Evolutionary conservation across 1,140 invertebrate species (phyloP), one percentile per base, ranked within the genome.

Genomic region (Drosophila pachea): DNA sequence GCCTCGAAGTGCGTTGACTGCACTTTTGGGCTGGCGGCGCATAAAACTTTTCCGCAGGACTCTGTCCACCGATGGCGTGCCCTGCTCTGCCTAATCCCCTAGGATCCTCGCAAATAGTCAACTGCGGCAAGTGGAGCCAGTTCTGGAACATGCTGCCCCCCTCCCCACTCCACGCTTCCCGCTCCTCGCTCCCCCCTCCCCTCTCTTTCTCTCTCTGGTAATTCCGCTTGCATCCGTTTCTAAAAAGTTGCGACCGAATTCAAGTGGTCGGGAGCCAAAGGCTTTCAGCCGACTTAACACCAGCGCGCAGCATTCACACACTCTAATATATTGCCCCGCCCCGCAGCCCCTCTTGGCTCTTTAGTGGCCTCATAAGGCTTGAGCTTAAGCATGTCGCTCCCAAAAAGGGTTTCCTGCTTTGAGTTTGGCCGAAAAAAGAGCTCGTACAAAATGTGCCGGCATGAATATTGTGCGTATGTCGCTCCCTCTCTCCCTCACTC

Each of bases 271-370:
- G 66, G 60, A 62, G 43, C 65, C 73, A 76, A 76, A 84, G 79
- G 79, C 79, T 83, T 83, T 83, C 86, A 83, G 79, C 79, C 79
- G 79, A 83, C 79, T 84, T 84, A 83, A 83, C 79, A 82, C 78
- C 75, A 78, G 64, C 56, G 50, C 29, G 45, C 16, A 74, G 62
- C 29, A 71, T 3, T 2, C 47, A 62, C 58, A 77, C 53, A 79
- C 63, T 55, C 76, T 50, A 74, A 84, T 71, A 86, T 84, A 84
- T 84, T 71, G 58, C 11, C 4, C 4, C 43, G 5, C 2, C 40
- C 47, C 31, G 29, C n/a, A 0, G 5, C 2, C 55, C 40, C 22
- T 48, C 36, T 38, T 32, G 14, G 64, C 35, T 58, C 64, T 79
- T 84, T 76, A 79, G 81, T 77, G 65, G 81, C 69, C 70, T 72